Percentiles rank a stretch among this genome's conserved stretches.
Evolutionary conservation across 2,888 invertebrate species (phyloP).

Genomic region (Apotomis turbidana): DNA sequence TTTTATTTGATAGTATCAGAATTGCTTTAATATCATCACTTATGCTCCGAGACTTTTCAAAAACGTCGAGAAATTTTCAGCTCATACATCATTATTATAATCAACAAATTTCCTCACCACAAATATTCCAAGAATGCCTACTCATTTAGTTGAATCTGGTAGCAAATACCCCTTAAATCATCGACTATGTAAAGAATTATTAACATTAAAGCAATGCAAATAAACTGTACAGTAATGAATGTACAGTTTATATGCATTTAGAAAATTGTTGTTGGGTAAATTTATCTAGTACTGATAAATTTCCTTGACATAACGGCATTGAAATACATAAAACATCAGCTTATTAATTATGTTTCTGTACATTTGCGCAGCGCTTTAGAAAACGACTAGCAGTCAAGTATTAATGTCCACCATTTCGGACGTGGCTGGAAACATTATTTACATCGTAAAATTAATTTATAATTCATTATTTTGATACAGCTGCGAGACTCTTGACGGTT

Average conservation of each 20-base stretch:
- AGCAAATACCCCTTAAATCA: too few relatives aligned
- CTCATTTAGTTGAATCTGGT: too few relatives aligned
- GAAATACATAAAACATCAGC: constrained; percentile 24
- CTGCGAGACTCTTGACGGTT: constrained; percentile 36
- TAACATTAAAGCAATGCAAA: too few relatives aligned
- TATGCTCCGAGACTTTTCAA: too few relatives aligned
- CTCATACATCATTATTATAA: too few relatives aligned
- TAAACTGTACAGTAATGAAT: too few relatives aligned
- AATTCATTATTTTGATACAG: constrained; percentile 41
- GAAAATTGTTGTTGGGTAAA: constrained; percentile 15
- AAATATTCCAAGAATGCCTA: too few relatives aligned
- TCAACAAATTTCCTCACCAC: too few relatives aligned
- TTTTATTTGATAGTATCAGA: too few relatives aligned
- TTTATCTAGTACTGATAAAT: constrained; percentile 18
- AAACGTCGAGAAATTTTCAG: too few relatives aligned
- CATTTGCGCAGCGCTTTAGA: constrained; percentile 27
- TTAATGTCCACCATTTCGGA: constrained; percentile 34
- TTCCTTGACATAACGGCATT: neutral
- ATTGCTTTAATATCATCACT: too few relatives aligned
- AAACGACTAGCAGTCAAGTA: constrained; percentile 34
- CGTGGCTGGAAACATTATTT: constrained; percentile 35
- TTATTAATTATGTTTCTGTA: constrained; percentile 32
- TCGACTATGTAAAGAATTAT: too few relatives aligned
- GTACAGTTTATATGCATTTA: neutral
- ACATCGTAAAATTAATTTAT: constrained; percentile 41